Evolutionary conservation across 2,888 invertebrate species (phyloP), one percentile per base, ranked within the genome.

Genomic region (Drosophila neutralis): DNA sequence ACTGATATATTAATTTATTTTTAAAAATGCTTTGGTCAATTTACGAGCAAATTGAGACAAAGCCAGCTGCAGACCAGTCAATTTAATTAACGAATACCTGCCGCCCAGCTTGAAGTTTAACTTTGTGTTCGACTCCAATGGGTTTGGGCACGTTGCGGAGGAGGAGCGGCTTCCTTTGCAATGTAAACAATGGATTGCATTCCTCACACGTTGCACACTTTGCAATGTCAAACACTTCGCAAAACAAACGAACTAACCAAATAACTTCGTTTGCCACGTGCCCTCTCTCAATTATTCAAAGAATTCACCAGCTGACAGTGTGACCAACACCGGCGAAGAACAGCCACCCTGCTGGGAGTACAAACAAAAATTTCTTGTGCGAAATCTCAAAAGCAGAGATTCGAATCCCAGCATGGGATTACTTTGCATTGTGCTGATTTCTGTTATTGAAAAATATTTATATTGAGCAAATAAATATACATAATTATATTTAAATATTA

Each of bases 1-100:
- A 88, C 85, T 85, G 85, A 87, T 89, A 87, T 89, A 89, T 87
- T 87, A 87, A 87, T 87, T 86, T 84, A 82, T 79, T 79, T 73
- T 80, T 59, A 68, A 86, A 83, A 86, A 84, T 82, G 60, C 82
- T 80, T 83, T 88, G 80, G 68, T 82, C 80, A 86, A 86, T 86
- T 88, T 83, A 67, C 67, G 63, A 62, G 53, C 76, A 86, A 88
- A 88, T 86, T 86, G 83, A 86, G 80, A 74, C 78, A 86, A 87
- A 82, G 82, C 59, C 74, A 24, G n/a, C 51, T 49, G 49, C 67
- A 67, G 33, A 24, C 51, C n/a, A 52, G 51, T 61, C 13, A 61
- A 80, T 75, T 80, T 72, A 80, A 80, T 80, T 78, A 80, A 68
- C 61, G 53, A 45, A 45, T 45, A 29, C 45, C 53, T 53, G 52